Conservation (phyloP, 1,140 invertebrate genomes). For the Meloidogyne exigua region DNA sequence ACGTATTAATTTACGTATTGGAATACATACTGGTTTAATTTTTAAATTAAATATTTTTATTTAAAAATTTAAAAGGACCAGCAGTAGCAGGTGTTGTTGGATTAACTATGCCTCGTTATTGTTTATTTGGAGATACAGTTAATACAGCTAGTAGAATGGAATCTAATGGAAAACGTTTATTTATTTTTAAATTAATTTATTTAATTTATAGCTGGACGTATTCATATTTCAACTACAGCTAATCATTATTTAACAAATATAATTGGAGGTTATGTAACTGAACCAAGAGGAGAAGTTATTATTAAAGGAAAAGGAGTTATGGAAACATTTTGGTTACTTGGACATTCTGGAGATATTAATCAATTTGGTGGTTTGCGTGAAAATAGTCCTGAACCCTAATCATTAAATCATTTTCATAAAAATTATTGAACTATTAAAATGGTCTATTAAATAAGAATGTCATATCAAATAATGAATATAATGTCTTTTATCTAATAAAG, state of each 20-base stretch:
- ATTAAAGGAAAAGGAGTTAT: constrained; percentile 63
- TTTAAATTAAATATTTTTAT: not conserved
- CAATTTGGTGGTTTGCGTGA: too few relatives aligned
- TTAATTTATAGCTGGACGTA: constrained; percentile 35
- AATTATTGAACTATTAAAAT: too few relatives aligned
- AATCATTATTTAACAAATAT: constrained; percentile 45
- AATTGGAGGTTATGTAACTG: constrained; percentile 47
- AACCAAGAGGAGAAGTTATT: constrained; percentile 47
- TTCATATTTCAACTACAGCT: constrained; percentile 45
- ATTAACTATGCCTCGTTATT: constrained; percentile 82
- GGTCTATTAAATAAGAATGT: too few relatives aligned
- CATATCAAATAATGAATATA: too few relatives aligned
- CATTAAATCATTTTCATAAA: too few relatives aligned
- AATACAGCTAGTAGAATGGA: constrained; percentile 69
- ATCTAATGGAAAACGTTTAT: constrained; percentile 66
- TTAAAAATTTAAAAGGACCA: constrained; percentile 67
- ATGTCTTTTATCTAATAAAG: too few relatives aligned
- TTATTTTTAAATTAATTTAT: constrained; percentile 66
- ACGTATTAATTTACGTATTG: constrained; percentile 72
- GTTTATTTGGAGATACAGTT: constrained; percentile 75
- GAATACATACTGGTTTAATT: constrained; percentile 79
- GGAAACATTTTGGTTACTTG: constrained; percentile 65
- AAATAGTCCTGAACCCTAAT: too few relatives aligned
- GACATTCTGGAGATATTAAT: constrained; percentile 67
- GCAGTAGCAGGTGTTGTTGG: constrained; percentile 82